Evolutionary conservation across 2,888 invertebrate species (phyloP).

Genomic region (Rugalucina vietnamica): DNA sequence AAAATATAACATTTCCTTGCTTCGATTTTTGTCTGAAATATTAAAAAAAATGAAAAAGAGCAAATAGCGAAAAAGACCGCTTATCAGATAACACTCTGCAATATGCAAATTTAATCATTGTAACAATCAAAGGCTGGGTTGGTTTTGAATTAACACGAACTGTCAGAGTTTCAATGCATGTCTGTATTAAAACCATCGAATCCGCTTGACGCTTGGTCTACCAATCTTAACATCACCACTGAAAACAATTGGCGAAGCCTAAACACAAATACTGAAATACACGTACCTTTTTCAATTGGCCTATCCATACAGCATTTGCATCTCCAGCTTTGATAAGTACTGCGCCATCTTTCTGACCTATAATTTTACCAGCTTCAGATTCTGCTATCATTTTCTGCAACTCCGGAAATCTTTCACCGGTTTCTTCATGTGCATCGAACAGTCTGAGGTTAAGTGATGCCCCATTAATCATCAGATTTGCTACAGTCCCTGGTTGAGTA

Average conservation of each 20-base stretch:
- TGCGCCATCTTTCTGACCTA: slow-evolving; percentile 40
- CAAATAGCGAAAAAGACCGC: no score
- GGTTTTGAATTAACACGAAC: no score
- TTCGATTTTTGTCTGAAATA: no score
- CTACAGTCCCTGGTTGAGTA: slow-evolving; percentile 13
- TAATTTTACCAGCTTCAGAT: slow-evolving; percentile 27
- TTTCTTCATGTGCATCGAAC: slow-evolving; percentile 13
- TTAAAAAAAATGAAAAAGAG: no score
- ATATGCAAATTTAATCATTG: no score
- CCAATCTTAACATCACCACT: no score
- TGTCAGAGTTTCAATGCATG: not conserved
- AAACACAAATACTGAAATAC: not conserved
- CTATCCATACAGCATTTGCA: slow-evolving; percentile 52
- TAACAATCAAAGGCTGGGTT: no score
- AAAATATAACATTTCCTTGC: no score
- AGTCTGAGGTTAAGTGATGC: not conserved
- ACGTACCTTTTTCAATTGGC: slow-evolving; percentile 54
- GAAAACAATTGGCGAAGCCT: no score
- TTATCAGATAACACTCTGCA: no score
- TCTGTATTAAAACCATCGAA: no score
- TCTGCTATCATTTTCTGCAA: not conserved
- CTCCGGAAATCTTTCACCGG: not conserved
- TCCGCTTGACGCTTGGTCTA: no score
- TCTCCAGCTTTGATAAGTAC: slow-evolving; percentile 45
- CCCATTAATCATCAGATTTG: not conserved